These are phyloP conservation scores for Scaptomyza tumidula DNA, from an alignment of 2,888 invertebrate species.

Conservation along the genomic window DNA sequence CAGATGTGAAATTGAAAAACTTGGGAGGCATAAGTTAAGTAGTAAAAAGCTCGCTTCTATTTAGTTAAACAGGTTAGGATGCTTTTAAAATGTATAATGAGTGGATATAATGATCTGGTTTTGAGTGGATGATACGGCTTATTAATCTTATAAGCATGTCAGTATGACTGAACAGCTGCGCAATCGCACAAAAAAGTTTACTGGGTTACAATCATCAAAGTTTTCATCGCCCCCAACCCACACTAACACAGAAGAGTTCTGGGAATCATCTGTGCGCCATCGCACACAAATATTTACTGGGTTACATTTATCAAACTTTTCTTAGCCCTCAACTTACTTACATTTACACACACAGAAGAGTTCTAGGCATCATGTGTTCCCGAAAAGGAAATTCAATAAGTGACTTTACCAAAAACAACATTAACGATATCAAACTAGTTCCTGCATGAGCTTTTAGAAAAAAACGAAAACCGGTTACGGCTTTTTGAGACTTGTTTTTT, in stretches of 20 bases:
- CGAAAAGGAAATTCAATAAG: slow-evolving; percentile 69
- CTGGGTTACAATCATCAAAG: slow-evolving; percentile 45
- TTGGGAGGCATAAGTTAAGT: too few relatives aligned
- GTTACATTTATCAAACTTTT: slow-evolving; percentile 30
- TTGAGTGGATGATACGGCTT: not conserved
- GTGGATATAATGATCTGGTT: not conserved
- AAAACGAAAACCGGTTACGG: slow-evolving; percentile 63
- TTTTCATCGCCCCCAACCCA: slow-evolving; percentile 10
- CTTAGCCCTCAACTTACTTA: slow-evolving; percentile 5
- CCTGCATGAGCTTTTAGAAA: slow-evolving; percentile 57
- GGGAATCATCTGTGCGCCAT: slow-evolving; percentile 66
- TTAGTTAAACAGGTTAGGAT: not conserved
- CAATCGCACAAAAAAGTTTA: slow-evolving; percentile 44
- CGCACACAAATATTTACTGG: slow-evolving; percentile 51
- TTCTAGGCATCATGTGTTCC: slow-evolving; percentile 76
- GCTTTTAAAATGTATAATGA: not conserved
- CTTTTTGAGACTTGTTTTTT: slow-evolving; percentile 64
- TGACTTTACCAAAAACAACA: slow-evolving; percentile 43
- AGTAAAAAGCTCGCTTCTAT: not conserved
- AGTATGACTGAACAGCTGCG: slow-evolving; percentile 18
- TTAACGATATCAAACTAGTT: slow-evolving; percentile 66
- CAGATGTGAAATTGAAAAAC: too few relatives aligned
- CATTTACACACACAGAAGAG: slow-evolving; percentile 25
- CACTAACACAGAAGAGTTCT: slow-evolving; percentile 49
- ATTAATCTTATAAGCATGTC: not conserved